Percentiles rank a stretch among this genome's conserved stretches.
These are phyloP conservation scores for Hyaena hyaena DNA, from an alignment of 2,113 vertebrate genomes.

Conservation along the genomic window DNA sequence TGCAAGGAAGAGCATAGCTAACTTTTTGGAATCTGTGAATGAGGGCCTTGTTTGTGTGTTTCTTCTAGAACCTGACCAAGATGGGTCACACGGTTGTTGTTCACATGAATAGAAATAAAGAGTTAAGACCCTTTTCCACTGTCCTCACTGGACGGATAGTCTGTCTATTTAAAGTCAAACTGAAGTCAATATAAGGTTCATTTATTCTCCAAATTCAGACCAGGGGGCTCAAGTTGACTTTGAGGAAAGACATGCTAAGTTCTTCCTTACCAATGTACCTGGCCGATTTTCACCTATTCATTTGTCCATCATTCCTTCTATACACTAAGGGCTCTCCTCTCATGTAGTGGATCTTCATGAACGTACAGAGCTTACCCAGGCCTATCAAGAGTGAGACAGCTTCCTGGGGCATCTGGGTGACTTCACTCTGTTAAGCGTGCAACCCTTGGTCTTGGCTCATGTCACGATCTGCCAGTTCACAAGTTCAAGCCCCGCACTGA, in stretches of 20 bases:
- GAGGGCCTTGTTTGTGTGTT: not conserved
- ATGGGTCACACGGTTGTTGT: not conserved
- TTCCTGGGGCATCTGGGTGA: no score
- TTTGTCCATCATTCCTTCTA: fast-evolving
- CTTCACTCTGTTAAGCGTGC: no score
- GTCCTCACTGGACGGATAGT: not conserved
- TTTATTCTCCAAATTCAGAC: not conserved
- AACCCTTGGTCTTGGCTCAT: no score
- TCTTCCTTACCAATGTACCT: no score
- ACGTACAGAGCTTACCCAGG: fast-evolving
- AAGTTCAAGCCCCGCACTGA: no score
- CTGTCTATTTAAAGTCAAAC: not conserved
- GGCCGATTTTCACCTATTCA: fast-evolving
- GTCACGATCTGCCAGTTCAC: no score
- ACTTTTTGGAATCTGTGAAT: not conserved
- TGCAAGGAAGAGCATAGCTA: not conserved
- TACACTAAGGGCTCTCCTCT: not conserved
- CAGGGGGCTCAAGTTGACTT: no score
- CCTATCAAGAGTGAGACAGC: not conserved
- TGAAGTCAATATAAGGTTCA: not conserved
- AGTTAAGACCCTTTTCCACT: not conserved
- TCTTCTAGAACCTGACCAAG: not conserved
- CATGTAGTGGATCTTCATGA: fast-evolving
- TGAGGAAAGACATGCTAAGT: not conserved
- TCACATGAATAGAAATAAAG: not conserved